Conservation (phyloP, 2,888 invertebrate genomes). For the Plusia festucae region DNA sequence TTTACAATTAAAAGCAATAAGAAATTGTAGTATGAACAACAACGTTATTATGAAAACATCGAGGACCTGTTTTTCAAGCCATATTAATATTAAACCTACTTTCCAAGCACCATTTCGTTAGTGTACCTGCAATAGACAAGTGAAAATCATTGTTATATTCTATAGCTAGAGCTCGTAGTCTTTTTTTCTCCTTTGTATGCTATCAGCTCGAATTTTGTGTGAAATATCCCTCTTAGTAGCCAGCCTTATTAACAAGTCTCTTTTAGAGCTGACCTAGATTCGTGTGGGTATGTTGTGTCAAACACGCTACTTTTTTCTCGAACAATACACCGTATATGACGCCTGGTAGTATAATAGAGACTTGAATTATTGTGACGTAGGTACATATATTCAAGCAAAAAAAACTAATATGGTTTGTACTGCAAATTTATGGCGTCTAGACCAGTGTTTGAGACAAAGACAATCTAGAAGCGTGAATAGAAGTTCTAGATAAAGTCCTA, state of each 20-base stretch:
- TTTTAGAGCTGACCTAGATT: slow-evolving; percentile 3
- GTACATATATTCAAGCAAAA: not conserved
- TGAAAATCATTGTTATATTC: not conserved
- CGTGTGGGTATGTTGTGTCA: slow-evolving; percentile 4
- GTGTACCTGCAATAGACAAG: not conserved
- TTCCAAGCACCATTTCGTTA: no score
- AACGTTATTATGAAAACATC: no score
- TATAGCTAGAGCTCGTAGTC: not conserved
- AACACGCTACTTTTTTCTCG: slow-evolving; percentile 2
- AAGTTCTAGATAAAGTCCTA: not conserved
- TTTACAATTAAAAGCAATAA: no score
- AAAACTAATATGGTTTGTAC: not conserved
- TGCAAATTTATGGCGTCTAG: not conserved
- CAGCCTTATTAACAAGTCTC: slow-evolving; percentile 6
- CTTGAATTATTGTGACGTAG: not conserved
- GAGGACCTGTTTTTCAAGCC: no score
- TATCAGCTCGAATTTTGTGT: slow-evolving; percentile 2
- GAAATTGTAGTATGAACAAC: no score
- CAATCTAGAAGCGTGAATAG: not conserved
- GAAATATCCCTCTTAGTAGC: not conserved
- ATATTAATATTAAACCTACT: no score
- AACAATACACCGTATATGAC: not conserved
- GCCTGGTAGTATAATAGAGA: not conserved
- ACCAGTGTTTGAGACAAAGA: not conserved
- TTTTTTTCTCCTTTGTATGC: not conserved